Percentiles rank a stretch among this genome's conserved stretches.
Conservation (phyloP, 2,888 invertebrate species). For the Spilosoma lubricipeda region DNA sequence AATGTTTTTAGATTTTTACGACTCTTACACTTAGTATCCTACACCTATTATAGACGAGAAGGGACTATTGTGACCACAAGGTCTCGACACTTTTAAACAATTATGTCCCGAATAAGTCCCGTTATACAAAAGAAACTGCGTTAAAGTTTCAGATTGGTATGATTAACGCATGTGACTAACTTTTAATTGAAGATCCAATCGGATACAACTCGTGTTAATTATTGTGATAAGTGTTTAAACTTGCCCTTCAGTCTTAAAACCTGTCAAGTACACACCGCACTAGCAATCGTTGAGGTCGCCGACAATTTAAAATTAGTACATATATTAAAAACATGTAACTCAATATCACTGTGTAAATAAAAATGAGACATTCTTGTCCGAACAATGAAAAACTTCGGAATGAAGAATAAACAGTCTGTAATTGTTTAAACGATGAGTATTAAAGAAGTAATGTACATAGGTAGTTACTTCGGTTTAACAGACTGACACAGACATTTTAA, state of each 20-base stretch:
- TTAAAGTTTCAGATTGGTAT: neutral
- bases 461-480: neutral
- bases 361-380: neutral
- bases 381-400: neutral
- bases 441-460: neutral
- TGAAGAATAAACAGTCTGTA: neutral
- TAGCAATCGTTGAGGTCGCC: neutral
- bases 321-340: neutral
- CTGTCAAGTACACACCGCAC: neutral
- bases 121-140: no score
- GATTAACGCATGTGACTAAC: neutral
- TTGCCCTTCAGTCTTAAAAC: neutral
- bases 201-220: no score
- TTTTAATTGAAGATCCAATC: neutral
- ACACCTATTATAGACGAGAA: no score
- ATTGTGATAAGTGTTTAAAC: neutral
- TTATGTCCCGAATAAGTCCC: no score
- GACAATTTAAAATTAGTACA: neutral
- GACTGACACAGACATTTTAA: neutral
- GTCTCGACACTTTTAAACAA: no score
- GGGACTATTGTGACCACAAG: no score
- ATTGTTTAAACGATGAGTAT: neutral
- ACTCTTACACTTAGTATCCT: no score
- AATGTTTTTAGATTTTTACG: no score
- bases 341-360: neutral